A percentile compares a stretch with the other conserved stretches of the same genome.
Evolutionary conservation across 2,888 invertebrate species (phyloP).

Genomic region (Orchesella flavescens): DNA sequence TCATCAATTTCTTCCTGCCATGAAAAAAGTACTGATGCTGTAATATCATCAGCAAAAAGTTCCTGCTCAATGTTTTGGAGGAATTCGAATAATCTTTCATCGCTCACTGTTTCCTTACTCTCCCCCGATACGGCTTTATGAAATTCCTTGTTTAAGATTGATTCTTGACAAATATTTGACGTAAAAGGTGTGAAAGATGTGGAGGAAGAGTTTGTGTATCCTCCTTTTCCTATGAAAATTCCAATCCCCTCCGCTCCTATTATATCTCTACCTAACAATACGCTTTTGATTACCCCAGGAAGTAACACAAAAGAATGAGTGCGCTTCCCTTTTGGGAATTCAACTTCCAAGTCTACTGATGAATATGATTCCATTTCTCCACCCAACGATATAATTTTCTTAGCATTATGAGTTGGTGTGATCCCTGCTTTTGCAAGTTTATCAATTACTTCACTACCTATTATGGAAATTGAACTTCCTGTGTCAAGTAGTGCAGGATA

Average conservation of each 20-base stretch:
- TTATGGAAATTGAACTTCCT: neutral
- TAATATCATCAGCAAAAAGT: neutral
- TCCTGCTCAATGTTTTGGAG: neutral
- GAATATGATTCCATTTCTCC: neutral
- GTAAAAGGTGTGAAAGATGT: neutral
- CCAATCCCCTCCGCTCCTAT: neutral
- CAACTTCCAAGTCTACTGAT: neutral
- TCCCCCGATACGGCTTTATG: neutral
- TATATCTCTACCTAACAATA: slow-evolving; percentile 16
- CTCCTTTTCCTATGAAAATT: neutral
- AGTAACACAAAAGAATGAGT: neutral
- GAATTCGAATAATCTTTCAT: neutral
- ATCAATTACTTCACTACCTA: slow-evolving; percentile 27
- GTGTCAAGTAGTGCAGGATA: slow-evolving; percentile 26
- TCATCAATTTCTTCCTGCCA: slow-evolving; percentile 1
- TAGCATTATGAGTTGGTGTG: neutral
- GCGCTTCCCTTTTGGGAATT: neutral
- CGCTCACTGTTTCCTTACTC: neutral
- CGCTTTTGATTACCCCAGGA: neutral
- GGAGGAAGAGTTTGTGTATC: neutral
- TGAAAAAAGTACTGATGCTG: neutral
- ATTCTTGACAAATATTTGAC: neutral
- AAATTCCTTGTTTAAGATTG: neutral
- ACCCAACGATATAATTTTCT: neutral
- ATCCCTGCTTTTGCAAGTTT: neutral